Base-by-base conservation (phyloP, 2,888 invertebrate genomes). In the Hemaris fuciformis region DNA sequence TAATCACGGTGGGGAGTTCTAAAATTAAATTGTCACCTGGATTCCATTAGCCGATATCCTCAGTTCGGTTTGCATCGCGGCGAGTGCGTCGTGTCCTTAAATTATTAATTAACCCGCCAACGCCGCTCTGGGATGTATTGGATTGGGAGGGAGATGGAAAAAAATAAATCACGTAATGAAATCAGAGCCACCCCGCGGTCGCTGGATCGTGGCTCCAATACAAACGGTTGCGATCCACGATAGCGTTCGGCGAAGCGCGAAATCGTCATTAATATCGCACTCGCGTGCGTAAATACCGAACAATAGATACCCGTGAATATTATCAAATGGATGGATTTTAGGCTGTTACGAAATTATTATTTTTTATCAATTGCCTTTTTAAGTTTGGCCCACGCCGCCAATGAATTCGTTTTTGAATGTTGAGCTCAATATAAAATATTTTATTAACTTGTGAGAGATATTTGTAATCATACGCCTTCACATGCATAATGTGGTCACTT, bases 41-140 rank as follows among this genome's bases (percentile, higher is more conserved):
- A 70, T 75, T 75, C 73, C 68, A 79, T 76, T 76, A 74, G 69
- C 68, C 65, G 64, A 66, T 72, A 74, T 70, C 72, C 8, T 20
- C 25, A 38, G 69, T 66, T 64, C 64, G 64, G 66, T 71, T 69
- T 66, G 68, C 70, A 70, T 66, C 62, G 67, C 68, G 65, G 69
- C 43, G 57, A 61, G 23, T 46, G 46, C 23, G 38, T 61, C 66
- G 67, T 71, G 72, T 76, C 80, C 81, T 85, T 87, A 85, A 88
- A 91, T 87, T 89, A 89, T 89, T 91, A 91, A 91, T 90, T 89
- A 90, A 89, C 89, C 80, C 80, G 74, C 79, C 80, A 75, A 78
- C 74, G 76, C 79, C 79, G 79, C 81, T 74, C 74, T 68, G 81
- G 84, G 84, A 85, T 87, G 86, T 84, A 88, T 88, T 84, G 83